Base-by-base conservation (phyloP, 2,113 vertebrate genomes). In the Gavialis gangeticus region DNA sequence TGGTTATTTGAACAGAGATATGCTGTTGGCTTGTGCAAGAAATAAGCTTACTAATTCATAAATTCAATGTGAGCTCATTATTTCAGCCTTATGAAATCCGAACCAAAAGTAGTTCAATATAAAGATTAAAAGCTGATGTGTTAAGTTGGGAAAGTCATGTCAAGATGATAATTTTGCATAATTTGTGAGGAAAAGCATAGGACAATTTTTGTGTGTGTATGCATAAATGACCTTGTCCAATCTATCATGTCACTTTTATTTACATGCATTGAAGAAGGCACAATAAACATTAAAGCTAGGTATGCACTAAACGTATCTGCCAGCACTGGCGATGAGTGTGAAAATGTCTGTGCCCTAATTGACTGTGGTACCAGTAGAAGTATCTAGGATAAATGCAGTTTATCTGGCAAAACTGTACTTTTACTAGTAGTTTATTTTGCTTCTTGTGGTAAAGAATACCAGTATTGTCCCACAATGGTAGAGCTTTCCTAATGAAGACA, bases 241-340 rank as follows among this genome's bases (percentile, higher is more conserved):
- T 94, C 83, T 82, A 91, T 93, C 93, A 92, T 86, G 94, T 75
- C 81, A 81, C 84, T 87, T 91, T 86, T 82, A 86, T 93, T 84
- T 46, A 37, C 59, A 79, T 96, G 94, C 81, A 96, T 91, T 79
- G 88, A 59, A 77, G n/a, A 54, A 77, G 84, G 84, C 69, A 76
- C 60, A 67, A 37, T 18, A 75, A 90, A 63, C 22, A 46, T 7
- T 46, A 60, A 4, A 64, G 6, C 12, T 13, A 88, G 19, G 30
- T 87, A 14, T 86, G 25, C 25, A 37, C 62, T 75, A 28, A 64
- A 37, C 13, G 71, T 3, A 64, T 8, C 8, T 88, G n/a, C 46
- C 46, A 46, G 46, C 85, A 4, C 3, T 71, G 54, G 67, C 71
- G 11, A 2, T 46, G 17, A 81, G 64, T 85, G 85, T 55, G 46